These are phyloP conservation scores for Pyxicephalus adspersus DNA, from an alignment of 2,113 vertebrate genomes.

Conservation along the genomic window DNA sequence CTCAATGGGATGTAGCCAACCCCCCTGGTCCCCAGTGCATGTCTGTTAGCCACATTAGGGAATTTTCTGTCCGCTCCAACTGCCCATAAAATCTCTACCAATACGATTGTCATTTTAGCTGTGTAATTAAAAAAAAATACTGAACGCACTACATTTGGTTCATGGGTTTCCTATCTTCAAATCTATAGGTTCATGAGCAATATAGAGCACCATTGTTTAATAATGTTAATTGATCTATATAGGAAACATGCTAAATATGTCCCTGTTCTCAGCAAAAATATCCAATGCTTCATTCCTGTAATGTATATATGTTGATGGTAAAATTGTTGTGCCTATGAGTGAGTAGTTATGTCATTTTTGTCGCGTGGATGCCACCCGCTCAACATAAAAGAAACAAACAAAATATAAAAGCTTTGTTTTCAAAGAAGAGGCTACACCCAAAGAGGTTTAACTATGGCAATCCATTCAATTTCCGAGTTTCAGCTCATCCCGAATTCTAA, in stretches of 20 bases:
- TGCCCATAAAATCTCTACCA: slow-evolving; percentile 91
- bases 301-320: slow-evolving; percentile 90
- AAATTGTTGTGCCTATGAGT: slow-evolving; percentile 86
- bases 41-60: slow-evolving; percentile 96
- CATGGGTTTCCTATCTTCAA: slow-evolving; percentile 88
- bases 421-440: slow-evolving; percentile 67
- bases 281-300: slow-evolving; percentile 92
- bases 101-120: slow-evolving; percentile 94
- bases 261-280: slow-evolving; percentile 90
- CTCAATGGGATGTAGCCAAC: slow-evolving; percentile 76
- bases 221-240: slow-evolving; percentile 90
- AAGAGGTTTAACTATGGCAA: slow-evolving; percentile 75
- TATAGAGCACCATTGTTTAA: slow-evolving; percentile 97
- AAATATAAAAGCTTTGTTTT: slow-evolving; percentile 74
- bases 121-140: slow-evolving; percentile 85
- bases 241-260: slow-evolving; percentile 83
- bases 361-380: slow-evolving; percentile 91
- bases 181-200: slow-evolving; percentile 99
- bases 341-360: slow-evolving; percentile 83
- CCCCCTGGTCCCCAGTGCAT: slow-evolving; percentile 91
- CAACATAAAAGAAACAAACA: slow-evolving; percentile 73
- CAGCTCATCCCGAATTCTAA: slow-evolving; percentile 64
- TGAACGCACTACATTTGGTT: slow-evolving; percentile 86
- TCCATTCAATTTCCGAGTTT: slow-evolving; percentile 70
- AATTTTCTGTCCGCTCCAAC: slow-evolving; percentile 91